Base-by-base conservation (phyloP, 2,797 vertebrate species). In the Dicrostonyx torquatus region DNA sequence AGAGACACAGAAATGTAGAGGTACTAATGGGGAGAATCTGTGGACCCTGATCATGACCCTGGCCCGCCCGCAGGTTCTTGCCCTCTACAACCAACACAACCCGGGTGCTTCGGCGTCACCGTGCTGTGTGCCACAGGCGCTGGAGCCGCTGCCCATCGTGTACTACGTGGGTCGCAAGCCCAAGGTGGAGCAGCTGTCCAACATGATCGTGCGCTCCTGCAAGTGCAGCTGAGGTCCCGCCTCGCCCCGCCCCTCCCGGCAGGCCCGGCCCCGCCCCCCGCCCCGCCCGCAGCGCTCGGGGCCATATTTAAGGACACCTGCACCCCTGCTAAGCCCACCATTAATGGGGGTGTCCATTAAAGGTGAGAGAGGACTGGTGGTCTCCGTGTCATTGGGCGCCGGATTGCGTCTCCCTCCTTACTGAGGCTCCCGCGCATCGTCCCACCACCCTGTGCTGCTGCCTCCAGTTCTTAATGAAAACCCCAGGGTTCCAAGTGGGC, bases 81-180 rank as follows among this genome's bases (percentile, higher is more conserved):
- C 99, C 45, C 97, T 99, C 93, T 99, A 99, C 97, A 99, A 99
- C 97, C 99, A 99, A 96, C 99, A 99, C 98, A 99, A 99, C 96
- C 99, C 99, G 0, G 99, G 99, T n/a, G 99, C 99, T 1, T 99
- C 99, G 26, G 99, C 99, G 34, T 98, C 99, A 68, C 99, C 99
- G 0, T 99, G 99, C 98, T 99, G 99, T 6, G 99, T 99, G 7
- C 99, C 99, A 17, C 98, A 99, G 94, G 96, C 97, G 3, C 98
- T 99, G 93, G 99, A 99, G 17, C 99, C 99, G 0, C 98, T 99
- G 96, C 98, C 99, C 75, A 99, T 99, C 95, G 97, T 99, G 53
- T 99, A 99, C 98, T 99, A 99, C 58, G 99, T 99, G 96, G 99
- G 99, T 90, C 98, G 99, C 89, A 98, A 99, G 87, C 98, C 99